Base-by-base conservation (phyloP, 2,797 vertebrate genomes). In the Pipistrellus kuhlii region DNA sequence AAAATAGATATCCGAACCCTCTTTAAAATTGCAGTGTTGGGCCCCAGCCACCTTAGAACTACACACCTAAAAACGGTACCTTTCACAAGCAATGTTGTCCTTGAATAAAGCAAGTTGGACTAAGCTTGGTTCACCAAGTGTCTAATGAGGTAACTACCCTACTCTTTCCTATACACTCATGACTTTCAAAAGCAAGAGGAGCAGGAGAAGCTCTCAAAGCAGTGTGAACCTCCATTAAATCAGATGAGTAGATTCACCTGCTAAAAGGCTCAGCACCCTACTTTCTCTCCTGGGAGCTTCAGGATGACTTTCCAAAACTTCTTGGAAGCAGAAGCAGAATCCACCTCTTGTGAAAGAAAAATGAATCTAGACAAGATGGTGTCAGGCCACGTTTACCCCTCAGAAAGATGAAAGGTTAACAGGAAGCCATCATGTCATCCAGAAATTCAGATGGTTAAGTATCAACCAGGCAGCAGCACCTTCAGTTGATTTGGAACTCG, bases 321-420 rank as follows among this genome's bases (percentile, higher is more conserved):
- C 48, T 71, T 68, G 1, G 55, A 90, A 88, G 76, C 8, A 44
- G n/a, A 95, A n/a, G 53, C 35, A 73, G 11, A 20, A 57, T 35
- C 35, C 48, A 73, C 18, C 11, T 85, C 57, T 17, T 69, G 12
- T 27, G 2, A 35, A 75, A 72, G 51, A 38, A 92, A 93, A 44
- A 81, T n/a, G 17, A 68, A 68, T 66, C 18, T 88, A 46, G 35
- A 51, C 32, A 82, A 69, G 48, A 64, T 3, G 2, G 15, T n/a
- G 7, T 83, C 11, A 23, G 41, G n/a, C 72, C 77, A 57, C 23
- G 83, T 87, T 66, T 35, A 64, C 2, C 20, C 10, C 72, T 76
- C 91, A 81, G 66, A 73, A 85, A 94, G 3, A 15, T 18, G 8
- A 62, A 85, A 92, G 14, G 18, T 82, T 86, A 93, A 64, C 14